Evolutionary conservation across 2,797 vertebrate genomes (phyloP).

Genomic region (Channa striata): DNA sequence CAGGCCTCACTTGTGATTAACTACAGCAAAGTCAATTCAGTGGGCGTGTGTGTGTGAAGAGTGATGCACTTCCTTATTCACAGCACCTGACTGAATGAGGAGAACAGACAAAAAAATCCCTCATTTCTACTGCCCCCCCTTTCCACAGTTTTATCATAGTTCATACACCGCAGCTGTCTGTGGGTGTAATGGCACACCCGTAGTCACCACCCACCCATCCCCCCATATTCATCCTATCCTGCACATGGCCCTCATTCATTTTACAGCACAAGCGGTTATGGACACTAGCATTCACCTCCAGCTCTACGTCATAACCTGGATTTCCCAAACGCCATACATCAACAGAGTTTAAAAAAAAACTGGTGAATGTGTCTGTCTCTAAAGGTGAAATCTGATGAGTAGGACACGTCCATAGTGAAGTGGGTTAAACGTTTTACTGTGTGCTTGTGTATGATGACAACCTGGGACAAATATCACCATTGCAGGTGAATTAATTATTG

Average conservation of each 20-base stretch:
- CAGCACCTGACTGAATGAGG: background rate
- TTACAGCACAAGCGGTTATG: conserved; percentile 19
- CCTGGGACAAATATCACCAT: background rate
- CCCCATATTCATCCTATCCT: conserved; percentile 3
- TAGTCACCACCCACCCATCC: conserved; percentile 42
- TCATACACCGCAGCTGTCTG: conserved; percentile 43
- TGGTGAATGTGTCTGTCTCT: background rate
- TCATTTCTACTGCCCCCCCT: conserved; percentile 1
- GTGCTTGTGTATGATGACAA: background rate
- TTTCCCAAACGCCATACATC: too few relatives aligned
- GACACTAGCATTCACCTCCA: background rate
- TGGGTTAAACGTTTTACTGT: too few relatives aligned
- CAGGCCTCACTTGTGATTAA: conserved; percentile 10
- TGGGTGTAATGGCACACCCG: conserved; percentile 44
- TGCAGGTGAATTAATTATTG: background rate
- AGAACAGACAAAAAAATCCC: conserved; percentile 1
- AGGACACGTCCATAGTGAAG: too few relatives aligned
- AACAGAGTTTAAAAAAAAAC: background rate
- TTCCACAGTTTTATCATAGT: conserved; percentile 34
- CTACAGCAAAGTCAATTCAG: conserved; percentile 44
- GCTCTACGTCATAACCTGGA: background rate
- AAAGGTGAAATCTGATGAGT: background rate
- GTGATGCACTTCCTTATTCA: background rate
- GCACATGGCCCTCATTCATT: conserved; percentile 33
- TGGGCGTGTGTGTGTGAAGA: background rate